A percentile compares a stretch with the other conserved stretches of the same genome.
phyloP scores from a whole-genome alignment of 2,113 vertebrate genomes.

The Sebastes fasciatus region DNA sequence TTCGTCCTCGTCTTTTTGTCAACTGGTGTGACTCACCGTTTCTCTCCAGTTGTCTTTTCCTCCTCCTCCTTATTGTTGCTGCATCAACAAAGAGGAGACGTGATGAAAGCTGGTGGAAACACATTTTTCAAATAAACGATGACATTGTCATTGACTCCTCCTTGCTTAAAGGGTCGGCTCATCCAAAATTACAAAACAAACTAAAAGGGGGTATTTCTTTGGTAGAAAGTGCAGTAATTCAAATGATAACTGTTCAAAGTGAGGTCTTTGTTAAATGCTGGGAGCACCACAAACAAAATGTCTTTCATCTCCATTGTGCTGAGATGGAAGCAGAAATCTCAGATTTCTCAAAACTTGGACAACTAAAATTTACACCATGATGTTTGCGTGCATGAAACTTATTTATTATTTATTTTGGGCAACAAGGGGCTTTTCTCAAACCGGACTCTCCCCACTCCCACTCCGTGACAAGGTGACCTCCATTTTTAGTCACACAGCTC shows the following conservation, averaged over 20 bases:
- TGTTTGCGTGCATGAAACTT: not conserved
- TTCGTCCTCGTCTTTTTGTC: slow-evolving; percentile 4
- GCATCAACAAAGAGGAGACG: slow-evolving; percentile 28
- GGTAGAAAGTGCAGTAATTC: not conserved
- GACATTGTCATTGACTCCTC: not conserved
- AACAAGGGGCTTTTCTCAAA: not conserved
- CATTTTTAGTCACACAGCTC: too few relatives aligned
- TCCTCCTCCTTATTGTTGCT: slow-evolving; percentile 17
- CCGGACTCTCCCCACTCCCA: too few relatives aligned
- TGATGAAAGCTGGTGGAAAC: slow-evolving; percentile 15
- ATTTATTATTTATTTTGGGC: not conserved
- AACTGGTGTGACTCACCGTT: slow-evolving; percentile 35
- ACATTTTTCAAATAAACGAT: slow-evolving; percentile 16
- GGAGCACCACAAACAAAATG: not conserved
- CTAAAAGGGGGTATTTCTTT: not conserved
- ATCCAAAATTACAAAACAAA: not conserved
- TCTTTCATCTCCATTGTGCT: not conserved
- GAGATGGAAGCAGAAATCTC: not conserved
- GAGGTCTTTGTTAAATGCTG: not conserved
- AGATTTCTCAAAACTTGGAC: not conserved
- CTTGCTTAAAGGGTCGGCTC: not conserved
- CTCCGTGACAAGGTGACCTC: too few relatives aligned
- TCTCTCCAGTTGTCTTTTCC: slow-evolving; percentile 11
- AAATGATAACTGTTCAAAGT: not conserved
- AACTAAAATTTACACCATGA: not conserved